phyloP scores from a whole-genome alignment of 1,140 invertebrate genomes.

The Paraescarpia echinospica region DNA sequence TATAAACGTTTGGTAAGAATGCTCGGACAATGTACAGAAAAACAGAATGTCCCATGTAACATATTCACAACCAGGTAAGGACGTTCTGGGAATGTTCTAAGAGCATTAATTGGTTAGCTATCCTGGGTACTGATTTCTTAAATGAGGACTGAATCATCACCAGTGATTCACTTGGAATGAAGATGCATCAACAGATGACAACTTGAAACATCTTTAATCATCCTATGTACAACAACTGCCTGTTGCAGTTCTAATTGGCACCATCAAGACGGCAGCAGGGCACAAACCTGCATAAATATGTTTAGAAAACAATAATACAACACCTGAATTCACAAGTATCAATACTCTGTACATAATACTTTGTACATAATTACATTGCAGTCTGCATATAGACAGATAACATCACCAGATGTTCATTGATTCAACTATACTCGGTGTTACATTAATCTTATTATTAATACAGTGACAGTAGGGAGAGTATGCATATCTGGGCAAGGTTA shows the following conservation, averaged over 20 bases:
- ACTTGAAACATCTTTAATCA: background rate
- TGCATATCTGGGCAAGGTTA: no score
- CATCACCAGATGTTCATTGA: background rate
- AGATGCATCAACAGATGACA: background rate
- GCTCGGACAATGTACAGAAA: no score
- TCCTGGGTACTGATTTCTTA: no score
- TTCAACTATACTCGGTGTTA: background rate
- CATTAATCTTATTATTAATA: background rate
- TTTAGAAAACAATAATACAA: background rate
- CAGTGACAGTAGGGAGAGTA: background rate
- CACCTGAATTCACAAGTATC: background rate
- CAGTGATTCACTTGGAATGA: background rate
- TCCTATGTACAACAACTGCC: background rate
- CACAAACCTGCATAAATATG: background rate
- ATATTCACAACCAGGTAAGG: no score
- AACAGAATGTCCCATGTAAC: no score
- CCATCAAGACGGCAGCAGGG: background rate
- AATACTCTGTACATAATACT: slow-evolving; percentile 2
- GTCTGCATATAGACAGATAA: background rate
- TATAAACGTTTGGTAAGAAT: no score
- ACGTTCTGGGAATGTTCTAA: no score
- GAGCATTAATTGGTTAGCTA: no score
- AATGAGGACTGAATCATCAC: no score
- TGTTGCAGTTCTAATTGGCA: background rate
- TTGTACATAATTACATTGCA: background rate